Base-by-base conservation (phyloP, 2,113 vertebrate genomes). In the Labeo rohita region DNA sequence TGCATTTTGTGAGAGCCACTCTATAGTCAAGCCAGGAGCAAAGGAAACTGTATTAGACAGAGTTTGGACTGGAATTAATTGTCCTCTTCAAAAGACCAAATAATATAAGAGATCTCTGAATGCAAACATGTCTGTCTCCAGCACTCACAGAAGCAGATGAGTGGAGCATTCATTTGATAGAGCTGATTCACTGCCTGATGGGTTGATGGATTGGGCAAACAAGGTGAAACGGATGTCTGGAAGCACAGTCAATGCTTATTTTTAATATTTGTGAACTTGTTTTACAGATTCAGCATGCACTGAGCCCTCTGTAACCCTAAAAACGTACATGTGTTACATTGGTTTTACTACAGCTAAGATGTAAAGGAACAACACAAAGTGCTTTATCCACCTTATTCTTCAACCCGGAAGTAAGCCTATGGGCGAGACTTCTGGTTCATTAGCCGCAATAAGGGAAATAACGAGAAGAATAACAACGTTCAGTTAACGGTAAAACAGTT, bases 11-110 rank as follows among this genome's bases (percentile, higher is more conserved):
- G 87, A 85, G 78, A 87, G 81, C 88, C 89, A 89, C 88, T 84
- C 82, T 56, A 78, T 66, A 63, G 84, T 82, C 65, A 66, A 66
- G 61, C 84, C 34, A 54, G 56, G 47, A 85, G 79, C 56, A 79
- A 77, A 90, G 84, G 77, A 86, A 89, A 77, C 68, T 16, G 63
- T 79, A 84, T 78, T 65, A 74, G 54, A 36, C 82, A 50, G 81
- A 87, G 78, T 45, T 8, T 74, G 75, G 23, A 85, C 72, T 74
- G 72, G 61, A 87, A 85, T 86, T 79, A 90, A 90, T 87, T 90
- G 73, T 80, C 77, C 82, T 87, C 86, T 84, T 13, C 61, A 36
- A 63, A 80, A 66, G 73, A 73, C 82, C 74, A 66, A 87, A 88
- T 90, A 85, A 88, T 85, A 85, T 78, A 75, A 39, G 74, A 52